phyloP scores from a whole-genome alignment of 2,113 vertebrate genomes.

The Ceratotherium simum region DNA sequence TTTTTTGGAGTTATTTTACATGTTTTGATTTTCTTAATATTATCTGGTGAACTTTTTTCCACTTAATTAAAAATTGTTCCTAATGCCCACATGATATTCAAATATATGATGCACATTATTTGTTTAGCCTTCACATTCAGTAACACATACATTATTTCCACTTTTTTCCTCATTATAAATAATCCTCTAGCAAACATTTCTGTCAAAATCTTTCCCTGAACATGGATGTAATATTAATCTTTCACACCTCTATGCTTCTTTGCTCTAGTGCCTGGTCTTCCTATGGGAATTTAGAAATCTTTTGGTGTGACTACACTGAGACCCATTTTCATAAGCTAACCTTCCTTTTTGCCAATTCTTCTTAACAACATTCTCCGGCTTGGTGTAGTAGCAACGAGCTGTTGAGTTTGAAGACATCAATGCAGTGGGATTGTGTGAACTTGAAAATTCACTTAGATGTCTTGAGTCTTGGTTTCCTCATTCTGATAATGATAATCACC shows the following conservation, averaged over 20 bases:
- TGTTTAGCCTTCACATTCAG: slow-evolving; percentile 36
- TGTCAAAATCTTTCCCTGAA: background rate
- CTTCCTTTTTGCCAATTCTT: background rate
- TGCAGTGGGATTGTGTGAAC: background rate
- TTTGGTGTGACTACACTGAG: background rate
- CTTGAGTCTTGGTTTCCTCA: background rate
- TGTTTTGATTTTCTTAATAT: background rate
- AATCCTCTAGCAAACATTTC: background rate
- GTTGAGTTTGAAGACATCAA: background rate
- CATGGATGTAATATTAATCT: background rate
- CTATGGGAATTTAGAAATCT: background rate
- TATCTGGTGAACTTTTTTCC: background rate
- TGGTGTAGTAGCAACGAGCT: background rate
- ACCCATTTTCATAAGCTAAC: background rate
- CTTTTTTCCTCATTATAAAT: slow-evolving; percentile 11
- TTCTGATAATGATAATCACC: background rate
- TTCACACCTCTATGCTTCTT: background rate
- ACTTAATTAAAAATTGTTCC: slow-evolving; percentile 34
- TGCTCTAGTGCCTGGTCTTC: background rate
- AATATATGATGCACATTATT: background rate
- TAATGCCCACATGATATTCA: background rate
- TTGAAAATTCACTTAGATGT: background rate
- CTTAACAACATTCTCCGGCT: background rate
- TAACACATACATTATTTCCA: background rate
- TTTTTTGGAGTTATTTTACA: background rate